Evolutionary conservation across 2,888 invertebrate species (phyloP), one percentile per base, ranked within the genome.

Genomic region (Polydrusus cervinus): DNA sequence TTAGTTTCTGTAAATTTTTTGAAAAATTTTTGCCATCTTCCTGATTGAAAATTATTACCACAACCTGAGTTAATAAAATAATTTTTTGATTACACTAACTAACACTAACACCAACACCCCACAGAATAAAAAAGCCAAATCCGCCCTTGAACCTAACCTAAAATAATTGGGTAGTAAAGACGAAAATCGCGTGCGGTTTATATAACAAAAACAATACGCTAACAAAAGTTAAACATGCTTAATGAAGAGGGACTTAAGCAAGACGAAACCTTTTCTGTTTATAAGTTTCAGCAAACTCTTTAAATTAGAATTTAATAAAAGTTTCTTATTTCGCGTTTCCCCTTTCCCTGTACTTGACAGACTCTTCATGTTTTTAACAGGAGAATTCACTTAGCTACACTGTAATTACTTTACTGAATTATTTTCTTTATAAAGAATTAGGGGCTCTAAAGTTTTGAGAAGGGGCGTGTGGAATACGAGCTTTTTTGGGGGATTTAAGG

Each of bases 331-430:
- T 61, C 51, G 40, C 40, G 49, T 49, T 55, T 45, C 38, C 71
- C 38, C 55, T 66, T 71, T 43, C 25, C 51, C 75, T 76, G 72
- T 53, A 69, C 72, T 72, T 76, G 76, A 76, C 76, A 72, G 72
- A 69, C 72, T 64, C 76, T 72, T 69, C 68, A 72, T 71, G 75
- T 71, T 71, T 67, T 75, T 75, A 76, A 76, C 76, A 76, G 72
- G 72, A 57, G 66, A 76, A 72, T 76, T 76, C 76, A 76, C 76
- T 76, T 76, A 72, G 75, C 71, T 75, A 61, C 72, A 69, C 49
- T 72, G 65, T 76, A 76, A 76, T 76, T 76, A 76, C 76, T 76
- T 76, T 76, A 76, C 72, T 76, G 72, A 76, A 76, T 76, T 76
- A 76, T 76, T 72, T 76, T 72, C 76, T 72, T 76, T 72, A 68